Evolutionary conservation across 2,888 invertebrate species (phyloP).

Genomic region (Temnothorax rugatulus): DNA sequence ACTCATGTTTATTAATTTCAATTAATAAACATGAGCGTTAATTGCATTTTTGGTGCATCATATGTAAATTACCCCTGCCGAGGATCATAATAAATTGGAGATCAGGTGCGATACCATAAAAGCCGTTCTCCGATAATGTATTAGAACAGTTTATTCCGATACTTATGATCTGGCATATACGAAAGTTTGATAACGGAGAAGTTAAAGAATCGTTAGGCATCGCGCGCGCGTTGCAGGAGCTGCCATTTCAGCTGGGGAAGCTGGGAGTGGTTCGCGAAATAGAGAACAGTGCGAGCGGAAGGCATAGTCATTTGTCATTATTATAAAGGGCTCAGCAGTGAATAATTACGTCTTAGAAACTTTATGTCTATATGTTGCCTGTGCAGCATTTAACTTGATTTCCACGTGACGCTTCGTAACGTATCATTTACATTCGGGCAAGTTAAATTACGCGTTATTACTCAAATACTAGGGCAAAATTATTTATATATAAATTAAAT

Average conservation of each 20-base stretch:
- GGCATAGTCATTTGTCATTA: slow-evolving; percentile 81
- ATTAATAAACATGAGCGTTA: slow-evolving; percentile 30
- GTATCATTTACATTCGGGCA: slow-evolving; percentile 15
- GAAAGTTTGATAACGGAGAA: slow-evolving; percentile 66
- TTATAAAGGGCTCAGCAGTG: slow-evolving; percentile 83
- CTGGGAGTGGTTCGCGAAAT: not conserved
- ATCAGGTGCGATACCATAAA: not conserved
- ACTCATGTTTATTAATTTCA: slow-evolving; percentile 10
- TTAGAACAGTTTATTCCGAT: slow-evolving; percentile 64
- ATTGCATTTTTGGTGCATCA: slow-evolving; percentile 15
- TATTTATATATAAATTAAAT: slow-evolving; percentile 20
- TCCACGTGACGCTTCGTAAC: slow-evolving; percentile 10
- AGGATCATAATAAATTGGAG: slow-evolving; percentile 40
- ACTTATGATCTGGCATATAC: slow-evolving; percentile 45
- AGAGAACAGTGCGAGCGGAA: slow-evolving; percentile 40
- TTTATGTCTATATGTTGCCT: slow-evolving; percentile 54
- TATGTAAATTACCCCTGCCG: slow-evolving; percentile 18
- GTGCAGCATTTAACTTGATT: slow-evolving; percentile 54
- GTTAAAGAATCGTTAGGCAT: slow-evolving; percentile 81
- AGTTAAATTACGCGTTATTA: slow-evolving; percentile 26
- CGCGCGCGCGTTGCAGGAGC: slow-evolving; percentile 38
- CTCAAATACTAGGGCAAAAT: not conserved
- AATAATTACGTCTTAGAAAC: slow-evolving; percentile 82
- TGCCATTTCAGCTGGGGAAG: slow-evolving; percentile 38
- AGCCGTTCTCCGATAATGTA: slow-evolving; percentile 46